Conservation (phyloP, 2,113 vertebrate species). For the Dipodomys spectabilis region DNA sequence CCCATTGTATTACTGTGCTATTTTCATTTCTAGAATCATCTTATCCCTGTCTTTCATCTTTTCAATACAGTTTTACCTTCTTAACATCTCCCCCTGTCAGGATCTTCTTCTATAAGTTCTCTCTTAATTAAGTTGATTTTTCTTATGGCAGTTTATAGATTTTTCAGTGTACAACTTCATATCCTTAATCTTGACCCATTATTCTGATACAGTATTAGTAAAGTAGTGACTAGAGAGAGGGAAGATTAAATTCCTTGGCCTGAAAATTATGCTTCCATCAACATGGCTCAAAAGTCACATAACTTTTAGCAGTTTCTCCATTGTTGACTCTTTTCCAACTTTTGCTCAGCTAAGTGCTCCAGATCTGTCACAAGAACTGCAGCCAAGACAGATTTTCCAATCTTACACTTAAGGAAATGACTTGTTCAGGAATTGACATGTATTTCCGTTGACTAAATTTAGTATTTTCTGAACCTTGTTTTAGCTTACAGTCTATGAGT, state of each 20-base stretch:
- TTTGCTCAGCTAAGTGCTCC: not conserved
- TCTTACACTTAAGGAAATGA: not conserved
- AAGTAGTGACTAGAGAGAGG: not conserved
- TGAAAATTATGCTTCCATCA: not conserved
- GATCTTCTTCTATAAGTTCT: not conserved
- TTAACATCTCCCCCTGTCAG: not conserved
- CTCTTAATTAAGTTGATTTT: not conserved
- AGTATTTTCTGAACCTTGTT: constrained; percentile 9
- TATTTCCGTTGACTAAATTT: not conserved
- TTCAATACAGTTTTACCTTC: not conserved
- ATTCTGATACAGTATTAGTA: not conserved
- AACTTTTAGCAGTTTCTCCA: not conserved
- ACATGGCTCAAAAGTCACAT: not conserved
- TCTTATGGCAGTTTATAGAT: not conserved
- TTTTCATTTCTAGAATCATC: constrained; percentile 14
- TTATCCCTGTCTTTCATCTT: not conserved
- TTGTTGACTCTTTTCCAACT: not conserved
- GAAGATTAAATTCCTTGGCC: not conserved
- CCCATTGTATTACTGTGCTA: not conserved
- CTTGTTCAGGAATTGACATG: not conserved
- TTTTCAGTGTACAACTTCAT: not conserved
- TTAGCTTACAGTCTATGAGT: not conserved
- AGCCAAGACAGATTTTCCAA: not conserved
- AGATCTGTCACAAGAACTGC: not conserved
- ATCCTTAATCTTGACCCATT: not conserved